Conservation (phyloP, 2,888 invertebrate species). For the Spodoptera littoralis region DNA sequence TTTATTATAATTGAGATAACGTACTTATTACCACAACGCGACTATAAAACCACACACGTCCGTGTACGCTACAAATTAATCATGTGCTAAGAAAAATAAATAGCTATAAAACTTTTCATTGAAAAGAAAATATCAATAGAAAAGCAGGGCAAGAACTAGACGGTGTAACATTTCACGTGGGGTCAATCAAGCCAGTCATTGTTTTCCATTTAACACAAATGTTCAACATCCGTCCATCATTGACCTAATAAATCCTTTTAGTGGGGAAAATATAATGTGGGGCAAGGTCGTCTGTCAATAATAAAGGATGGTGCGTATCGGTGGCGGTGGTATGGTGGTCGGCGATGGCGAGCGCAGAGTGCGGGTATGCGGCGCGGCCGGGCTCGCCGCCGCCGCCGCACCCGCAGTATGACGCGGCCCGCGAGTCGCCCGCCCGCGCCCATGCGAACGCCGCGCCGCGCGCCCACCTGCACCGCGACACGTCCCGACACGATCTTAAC, state of each 20-base stretch:
- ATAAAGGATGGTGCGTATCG: conserved; percentile 81
- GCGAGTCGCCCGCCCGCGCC: conserved; percentile 77
- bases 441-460: conserved; percentile 53
- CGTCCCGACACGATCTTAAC: conserved; percentile 61
- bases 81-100: conserved; percentile 16
- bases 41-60: conserved; percentile 11
- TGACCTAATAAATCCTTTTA: conserved; percentile 74
- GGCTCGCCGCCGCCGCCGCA: conserved; percentile 62
- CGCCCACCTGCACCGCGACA: conserved; percentile 60
- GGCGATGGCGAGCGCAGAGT: conserved; percentile 62
- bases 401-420: conserved; percentile 86
- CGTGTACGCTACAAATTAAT: conserved; percentile 5
- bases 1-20: too few relatives aligned
- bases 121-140: conserved; percentile 43
- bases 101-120: conserved; percentile 29
- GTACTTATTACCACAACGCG: too few relatives aligned
- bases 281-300: conserved; percentile 83
- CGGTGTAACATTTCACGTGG: conserved; percentile 26
- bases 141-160: conserved; percentile 9
- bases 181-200: conserved; percentile 59
- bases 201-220: conserved; percentile 60
- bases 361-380: conserved; percentile 63
- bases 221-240: conserved; percentile 65
- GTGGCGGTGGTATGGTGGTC: conserved; percentile 61
- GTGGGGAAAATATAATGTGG: conserved; percentile 78